Conservation (phyloP, 2,888 invertebrate species). For the Drosophila colorata region DNA sequence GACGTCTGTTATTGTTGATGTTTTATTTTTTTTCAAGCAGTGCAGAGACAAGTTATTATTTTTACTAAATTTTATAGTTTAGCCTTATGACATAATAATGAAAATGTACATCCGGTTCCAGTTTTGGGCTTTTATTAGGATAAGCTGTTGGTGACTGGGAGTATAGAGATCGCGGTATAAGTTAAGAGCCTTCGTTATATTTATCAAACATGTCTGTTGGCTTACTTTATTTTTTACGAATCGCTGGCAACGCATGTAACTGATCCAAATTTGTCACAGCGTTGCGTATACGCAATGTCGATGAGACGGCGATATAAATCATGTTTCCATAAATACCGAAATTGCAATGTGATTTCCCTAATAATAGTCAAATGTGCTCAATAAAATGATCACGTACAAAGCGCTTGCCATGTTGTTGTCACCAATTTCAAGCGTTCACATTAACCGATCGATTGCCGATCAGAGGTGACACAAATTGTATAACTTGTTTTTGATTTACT, state of each 20-base stretch:
- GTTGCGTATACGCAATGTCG: conserved; percentile 68
- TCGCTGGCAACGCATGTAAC: conserved; percentile 58
- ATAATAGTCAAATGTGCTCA: conserved; percentile 84
- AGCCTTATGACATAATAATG: too few relatives aligned
- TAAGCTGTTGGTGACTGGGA: too few relatives aligned
- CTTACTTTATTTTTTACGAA: conserved; percentile 20
- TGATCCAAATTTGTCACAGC: conserved; percentile 66
- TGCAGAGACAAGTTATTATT: neutral
- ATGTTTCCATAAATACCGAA: conserved; percentile 79
- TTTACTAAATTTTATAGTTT: too few relatives aligned
- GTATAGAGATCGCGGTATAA: neutral
- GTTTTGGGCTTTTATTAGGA: too few relatives aligned
- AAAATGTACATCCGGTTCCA: too few relatives aligned
- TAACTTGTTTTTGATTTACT: conserved; percentile 80
- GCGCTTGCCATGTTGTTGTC: conserved; percentile 55
- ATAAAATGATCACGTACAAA: conserved; percentile 78
- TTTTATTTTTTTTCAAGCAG: conserved; percentile 14
- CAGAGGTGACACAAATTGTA: conserved; percentile 80
- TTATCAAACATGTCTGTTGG: neutral
- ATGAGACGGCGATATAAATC: conserved; percentile 75
- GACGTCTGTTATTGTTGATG: neutral
- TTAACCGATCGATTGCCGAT: conserved; percentile 41
- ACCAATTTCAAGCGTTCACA: conserved; percentile 44
- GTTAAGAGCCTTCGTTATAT: neutral
- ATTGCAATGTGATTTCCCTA: conserved; percentile 80